A percentile compares a stretch with the other conserved stretches of the same genome.
phyloP scores from a whole-genome alignment of 1,140 invertebrate genomes.

The Phthorimaea operculella region DNA sequence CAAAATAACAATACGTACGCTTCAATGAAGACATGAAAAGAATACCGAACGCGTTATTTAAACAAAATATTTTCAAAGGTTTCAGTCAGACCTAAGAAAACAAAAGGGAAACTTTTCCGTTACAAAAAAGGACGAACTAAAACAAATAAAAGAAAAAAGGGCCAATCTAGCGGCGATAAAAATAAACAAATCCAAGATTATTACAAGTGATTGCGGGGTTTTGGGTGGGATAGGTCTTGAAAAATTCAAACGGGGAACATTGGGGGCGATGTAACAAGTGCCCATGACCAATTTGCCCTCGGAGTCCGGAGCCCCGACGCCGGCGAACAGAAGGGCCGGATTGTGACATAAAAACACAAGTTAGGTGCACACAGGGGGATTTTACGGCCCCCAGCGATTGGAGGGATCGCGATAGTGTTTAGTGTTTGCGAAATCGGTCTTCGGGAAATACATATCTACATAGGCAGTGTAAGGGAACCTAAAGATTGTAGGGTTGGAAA shows the following conservation, averaged over 20 bases:
- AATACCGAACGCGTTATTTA: too few species aligned
- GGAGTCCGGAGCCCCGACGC: too few species aligned
- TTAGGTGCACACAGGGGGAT: neutral
- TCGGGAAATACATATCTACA: too few species aligned
- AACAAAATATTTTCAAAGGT: too few species aligned
- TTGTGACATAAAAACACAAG: constrained; percentile 6
- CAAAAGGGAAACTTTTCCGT: too few species aligned
- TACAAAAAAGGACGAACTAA: neutral
- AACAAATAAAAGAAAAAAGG: neutral
- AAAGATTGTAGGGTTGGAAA: too few species aligned
- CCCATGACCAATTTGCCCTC: neutral
- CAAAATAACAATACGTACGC: too few species aligned
- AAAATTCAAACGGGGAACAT: neutral
- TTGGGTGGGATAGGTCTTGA: neutral
- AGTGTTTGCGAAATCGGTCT: neutral
- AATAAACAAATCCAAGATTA: constrained; percentile 2
- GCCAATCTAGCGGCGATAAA: neutral
- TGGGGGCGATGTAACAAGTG: neutral
- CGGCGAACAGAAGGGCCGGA: neutral
- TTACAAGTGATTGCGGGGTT: neutral
- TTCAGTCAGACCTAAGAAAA: too few species aligned
- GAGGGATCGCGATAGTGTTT: neutral
- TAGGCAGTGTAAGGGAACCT: too few species aligned
- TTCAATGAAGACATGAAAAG: too few species aligned
- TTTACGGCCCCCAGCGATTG: neutral